phyloP scores from a whole-genome alignment of 2,113 vertebrate species.

The Lophochroa leadbeateri region DNA sequence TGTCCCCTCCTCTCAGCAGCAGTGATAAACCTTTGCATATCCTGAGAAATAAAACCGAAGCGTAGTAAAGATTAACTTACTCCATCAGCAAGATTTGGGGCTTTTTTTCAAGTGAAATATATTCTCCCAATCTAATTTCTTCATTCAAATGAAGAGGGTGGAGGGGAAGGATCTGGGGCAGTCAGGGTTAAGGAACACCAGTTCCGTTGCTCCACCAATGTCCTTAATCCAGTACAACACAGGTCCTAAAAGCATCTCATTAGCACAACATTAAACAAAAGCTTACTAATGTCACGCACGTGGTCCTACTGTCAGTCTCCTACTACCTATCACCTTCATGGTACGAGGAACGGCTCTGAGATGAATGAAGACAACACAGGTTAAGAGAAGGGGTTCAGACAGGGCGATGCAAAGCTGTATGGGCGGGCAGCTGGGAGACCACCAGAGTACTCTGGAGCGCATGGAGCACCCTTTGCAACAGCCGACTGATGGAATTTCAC shows the following conservation, averaged over 20 bases:
- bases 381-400: background rate
- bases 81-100: background rate
- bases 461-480: background rate
- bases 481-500: background rate
- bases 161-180: background rate
- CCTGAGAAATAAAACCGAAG: constrained; percentile 66
- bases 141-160: background rate
- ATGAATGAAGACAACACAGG: background rate
- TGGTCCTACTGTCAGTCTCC: background rate
- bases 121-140: background rate
- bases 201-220: background rate
- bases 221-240: constrained; percentile 1
- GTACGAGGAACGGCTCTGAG: background rate
- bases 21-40: constrained; percentile 48
- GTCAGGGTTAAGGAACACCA: background rate
- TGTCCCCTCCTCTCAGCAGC: constrained; percentile 63
- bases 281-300: background rate
- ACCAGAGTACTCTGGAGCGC: fast-evolving
- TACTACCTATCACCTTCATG: background rate
- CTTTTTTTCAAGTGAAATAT: background rate
- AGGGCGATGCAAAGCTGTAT: fast-evolving
- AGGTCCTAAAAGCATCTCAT: background rate
- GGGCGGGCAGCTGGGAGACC: background rate
- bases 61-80: background rate
- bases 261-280: background rate